Conservation (phyloP, 2,888 invertebrate genomes). For the Odontothrips loti region DNA sequence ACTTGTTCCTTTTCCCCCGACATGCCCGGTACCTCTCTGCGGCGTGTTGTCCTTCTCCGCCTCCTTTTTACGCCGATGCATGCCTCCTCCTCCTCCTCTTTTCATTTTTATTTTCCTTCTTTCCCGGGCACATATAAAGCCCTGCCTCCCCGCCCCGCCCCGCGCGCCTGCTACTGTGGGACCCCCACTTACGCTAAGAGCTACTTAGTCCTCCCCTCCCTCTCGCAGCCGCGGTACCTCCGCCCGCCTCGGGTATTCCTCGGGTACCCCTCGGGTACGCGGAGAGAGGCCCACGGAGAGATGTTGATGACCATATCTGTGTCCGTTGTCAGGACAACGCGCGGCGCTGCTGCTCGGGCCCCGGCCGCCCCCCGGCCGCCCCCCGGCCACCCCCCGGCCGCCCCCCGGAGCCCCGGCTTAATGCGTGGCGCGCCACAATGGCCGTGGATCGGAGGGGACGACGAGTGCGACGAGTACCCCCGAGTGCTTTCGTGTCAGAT, state of each 20-base stretch:
- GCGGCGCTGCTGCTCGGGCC: not conserved
- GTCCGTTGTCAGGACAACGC: conserved; percentile 1
- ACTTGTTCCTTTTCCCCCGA: not conserved
- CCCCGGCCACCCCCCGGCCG: too few species aligned
- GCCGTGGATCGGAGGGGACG: too few species aligned
- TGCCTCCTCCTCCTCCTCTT: not conserved
- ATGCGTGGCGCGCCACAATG: too few species aligned
- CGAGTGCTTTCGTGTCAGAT: too few species aligned
- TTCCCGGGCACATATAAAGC: not conserved
- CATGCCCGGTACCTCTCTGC: not conserved
- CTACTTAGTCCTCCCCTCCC: conserved; percentile 13
- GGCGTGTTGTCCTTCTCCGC: not conserved
- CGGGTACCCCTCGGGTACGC: not conserved
- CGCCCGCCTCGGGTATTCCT: too few species aligned
- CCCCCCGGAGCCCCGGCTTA: too few species aligned
- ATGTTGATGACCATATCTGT: conserved; percentile 18
- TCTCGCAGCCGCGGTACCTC: not conserved
- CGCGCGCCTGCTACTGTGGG: not conserved
- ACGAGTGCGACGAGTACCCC: too few species aligned
- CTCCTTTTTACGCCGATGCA: not conserved
- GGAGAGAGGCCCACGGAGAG: not conserved
- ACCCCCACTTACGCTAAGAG: conserved; percentile 23
- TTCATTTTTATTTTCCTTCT: not conserved
- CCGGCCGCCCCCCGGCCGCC: too few species aligned
- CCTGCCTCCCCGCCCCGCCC: not conserved